Conservation (phyloP, 2,888 invertebrate species). For the Acleris laterana region DNA sequence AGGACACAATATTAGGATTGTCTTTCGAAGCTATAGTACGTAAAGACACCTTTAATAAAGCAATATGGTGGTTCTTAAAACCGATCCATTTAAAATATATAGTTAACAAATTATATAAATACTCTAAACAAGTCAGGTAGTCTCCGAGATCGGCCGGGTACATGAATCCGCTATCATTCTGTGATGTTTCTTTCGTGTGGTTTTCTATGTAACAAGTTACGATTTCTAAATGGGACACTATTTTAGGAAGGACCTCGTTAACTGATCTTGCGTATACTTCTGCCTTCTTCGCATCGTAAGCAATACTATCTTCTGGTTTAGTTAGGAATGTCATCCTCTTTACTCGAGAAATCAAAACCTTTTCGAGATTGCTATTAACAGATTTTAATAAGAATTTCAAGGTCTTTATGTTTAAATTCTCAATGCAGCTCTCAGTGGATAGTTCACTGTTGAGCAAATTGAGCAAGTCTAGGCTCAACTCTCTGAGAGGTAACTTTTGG, state of each 20-base stretch:
- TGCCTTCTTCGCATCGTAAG: conserved; percentile 65
- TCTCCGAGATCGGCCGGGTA: conserved; percentile 56
- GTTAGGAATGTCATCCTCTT: conserved; percentile 68
- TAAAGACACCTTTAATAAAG: conserved; percentile 66
- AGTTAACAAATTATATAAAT: conserved; percentile 82
- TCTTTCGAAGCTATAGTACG: conserved; percentile 64
- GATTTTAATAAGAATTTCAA: conserved; percentile 65
- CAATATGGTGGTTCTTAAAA: conserved; percentile 77
- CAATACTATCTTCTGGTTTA: conserved; percentile 54
- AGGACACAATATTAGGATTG: conserved; percentile 54
- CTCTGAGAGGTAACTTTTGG: conserved; percentile 62
- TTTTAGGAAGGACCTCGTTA: conserved; percentile 61
- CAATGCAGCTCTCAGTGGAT: conserved; percentile 51
- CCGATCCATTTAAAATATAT: conserved; percentile 87
- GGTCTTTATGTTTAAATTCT: conserved; percentile 60
- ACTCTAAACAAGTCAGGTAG: conserved; percentile 77
- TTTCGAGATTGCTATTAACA: conserved; percentile 61
- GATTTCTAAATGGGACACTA: conserved; percentile 61
- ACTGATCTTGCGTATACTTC: conserved; percentile 64
- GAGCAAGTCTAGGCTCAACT: conserved; percentile 62
- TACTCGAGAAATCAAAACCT: conserved; percentile 65
- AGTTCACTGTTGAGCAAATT: conserved; percentile 63
- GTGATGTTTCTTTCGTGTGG: conserved; percentile 47
- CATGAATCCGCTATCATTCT: conserved; percentile 53
- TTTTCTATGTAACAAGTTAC: conserved; percentile 60